Evolutionary conservation across 2,797 vertebrate species (phyloP), one percentile per base, ranked within the genome.

Genomic region (Nothura maculosa): DNA sequence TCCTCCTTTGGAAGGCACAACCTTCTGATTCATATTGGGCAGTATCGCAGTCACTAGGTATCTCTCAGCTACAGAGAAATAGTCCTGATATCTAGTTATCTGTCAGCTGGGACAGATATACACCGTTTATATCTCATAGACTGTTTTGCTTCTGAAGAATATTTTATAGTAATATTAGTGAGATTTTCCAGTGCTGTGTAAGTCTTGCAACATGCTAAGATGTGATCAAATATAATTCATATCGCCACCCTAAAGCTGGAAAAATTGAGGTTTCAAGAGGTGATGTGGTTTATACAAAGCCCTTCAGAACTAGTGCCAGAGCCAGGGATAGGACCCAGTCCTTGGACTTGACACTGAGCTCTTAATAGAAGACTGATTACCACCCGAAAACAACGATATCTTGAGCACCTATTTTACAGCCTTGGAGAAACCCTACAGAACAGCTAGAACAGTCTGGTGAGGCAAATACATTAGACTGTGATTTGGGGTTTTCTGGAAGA

Each of bases 341-440:
- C 43, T 63, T 0, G 0, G 27, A 43, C 21, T 10, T 2, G 3
- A 43, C 38, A 55, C 38, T n/a, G 45, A 68, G 15, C 17, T 85
- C 15, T 69, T 36, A 32, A 9, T 5, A 3, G 50, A 28, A 54
- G 69, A 80, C 68, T 15, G 38, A 28, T 19, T 47, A 79, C 7
- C 40, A 40, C 69, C 22, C 60, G 48, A 78, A 78, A 60, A n/a
- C 30, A 47, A 47, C 20, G 27, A 47, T 34, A 66, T 43, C 6
- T 30, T 12, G 10, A 92, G 30, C 9, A 73, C 43, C 34, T 78
- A 3, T 55, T 78, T 62, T 58, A n/a, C 45, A 90, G 50, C 13
- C 18, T 38, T 83, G 57, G 12, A 47, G 77, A 84, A 92, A 24
- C 10, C 17, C 75, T 74, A 24, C 10, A 55, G 54, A 28, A 86